Conservation (phyloP, 2,797 vertebrate species). For the Enteromius mattozi region DNA sequence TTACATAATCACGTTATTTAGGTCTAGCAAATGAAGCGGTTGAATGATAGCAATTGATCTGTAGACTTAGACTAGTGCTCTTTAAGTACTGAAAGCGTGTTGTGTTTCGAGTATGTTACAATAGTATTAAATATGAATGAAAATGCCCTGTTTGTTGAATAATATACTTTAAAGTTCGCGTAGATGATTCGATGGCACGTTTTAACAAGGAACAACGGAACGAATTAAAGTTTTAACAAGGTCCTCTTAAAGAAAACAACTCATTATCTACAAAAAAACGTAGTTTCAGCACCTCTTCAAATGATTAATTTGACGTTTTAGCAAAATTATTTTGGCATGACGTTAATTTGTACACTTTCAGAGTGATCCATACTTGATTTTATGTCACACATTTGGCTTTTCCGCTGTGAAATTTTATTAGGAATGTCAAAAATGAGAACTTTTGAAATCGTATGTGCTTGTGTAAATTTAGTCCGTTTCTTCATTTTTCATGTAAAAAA, state of each 20-base stretch:
- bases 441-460: neutral
- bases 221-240: neutral
- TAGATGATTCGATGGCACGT: slow-evolving; percentile 6
- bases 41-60: neutral
- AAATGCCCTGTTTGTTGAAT: slow-evolving; percentile 14
- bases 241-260: neutral
- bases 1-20: neutral
- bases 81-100: neutral
- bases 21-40: neutral
- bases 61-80: slow-evolving; percentile 2
- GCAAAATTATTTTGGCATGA: neutral
- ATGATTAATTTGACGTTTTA: neutral
- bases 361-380: neutral
- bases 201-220: neutral
- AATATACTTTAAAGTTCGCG: neutral
- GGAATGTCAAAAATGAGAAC: neutral
- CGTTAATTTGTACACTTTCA: neutral
- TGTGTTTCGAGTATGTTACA: slow-evolving; percentile 15
- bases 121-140: neutral
- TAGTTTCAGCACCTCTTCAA: neutral
- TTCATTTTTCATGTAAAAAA: neutral
- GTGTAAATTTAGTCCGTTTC: neutral
- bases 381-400: neutral
- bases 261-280: neutral
- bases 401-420: neutral